Conservation (phyloP, 2,888 invertebrate genomes). For the Eumerus sabulonum region DNA sequence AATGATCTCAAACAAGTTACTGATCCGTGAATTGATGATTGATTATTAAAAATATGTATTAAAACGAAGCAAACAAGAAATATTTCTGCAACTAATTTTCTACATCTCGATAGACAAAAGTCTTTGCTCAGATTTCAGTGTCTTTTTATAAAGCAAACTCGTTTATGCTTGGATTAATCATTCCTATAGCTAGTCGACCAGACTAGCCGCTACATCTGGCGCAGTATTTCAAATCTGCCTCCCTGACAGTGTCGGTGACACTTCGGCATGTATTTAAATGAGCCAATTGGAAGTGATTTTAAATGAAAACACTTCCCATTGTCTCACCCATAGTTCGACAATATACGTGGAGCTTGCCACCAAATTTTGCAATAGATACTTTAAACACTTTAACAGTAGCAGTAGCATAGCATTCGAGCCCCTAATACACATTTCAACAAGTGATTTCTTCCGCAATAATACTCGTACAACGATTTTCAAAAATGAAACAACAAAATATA, state of each 20-base stretch:
- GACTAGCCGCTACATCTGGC: constrained; percentile 25
- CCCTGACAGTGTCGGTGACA: constrained; percentile 15
- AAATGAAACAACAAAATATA: too few species aligned
- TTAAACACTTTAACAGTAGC: too few species aligned
- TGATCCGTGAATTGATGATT: constrained; percentile 21
- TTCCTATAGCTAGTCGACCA: constrained; percentile 3
- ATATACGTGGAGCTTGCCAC: too few species aligned
- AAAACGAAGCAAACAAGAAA: not conserved
- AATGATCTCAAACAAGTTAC: constrained; percentile 9
- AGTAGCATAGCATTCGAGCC: constrained; percentile 12
- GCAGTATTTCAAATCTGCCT: constrained; percentile 17
- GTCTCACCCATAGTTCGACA: too few species aligned
- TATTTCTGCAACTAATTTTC: too few species aligned
- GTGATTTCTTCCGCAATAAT: constrained; percentile 27
- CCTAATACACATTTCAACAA: constrained; percentile 12
- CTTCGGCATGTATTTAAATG: not conserved
- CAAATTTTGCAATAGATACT: too few species aligned
- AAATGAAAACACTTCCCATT: not conserved
- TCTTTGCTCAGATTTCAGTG: too few species aligned
- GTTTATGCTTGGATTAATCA: too few species aligned
- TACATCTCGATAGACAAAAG: too few species aligned
- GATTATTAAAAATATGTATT: not conserved
- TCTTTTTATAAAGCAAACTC: too few species aligned
- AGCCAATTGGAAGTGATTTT: not conserved
- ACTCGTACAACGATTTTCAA: too few species aligned